These are phyloP conservation scores for Hypomecis punctinalis DNA, from an alignment of 2,888 invertebrate species.

Conservation along the genomic window DNA sequence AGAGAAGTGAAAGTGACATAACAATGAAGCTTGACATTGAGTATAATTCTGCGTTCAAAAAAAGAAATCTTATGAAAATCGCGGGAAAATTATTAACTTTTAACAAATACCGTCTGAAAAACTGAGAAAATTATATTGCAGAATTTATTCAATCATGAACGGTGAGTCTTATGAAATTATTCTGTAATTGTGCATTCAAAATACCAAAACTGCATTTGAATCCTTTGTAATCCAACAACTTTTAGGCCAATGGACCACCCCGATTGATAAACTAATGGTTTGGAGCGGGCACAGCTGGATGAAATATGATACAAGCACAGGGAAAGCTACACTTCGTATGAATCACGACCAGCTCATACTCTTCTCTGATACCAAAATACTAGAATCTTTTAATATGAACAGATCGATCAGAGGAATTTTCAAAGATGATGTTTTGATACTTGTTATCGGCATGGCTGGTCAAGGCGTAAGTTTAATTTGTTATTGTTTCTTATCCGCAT, in stretches of 20 bases:
- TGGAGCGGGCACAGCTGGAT: slow-evolving; percentile 65
- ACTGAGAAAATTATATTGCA: not conserved
- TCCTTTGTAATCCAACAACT: not conserved
- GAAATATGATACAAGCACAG: slow-evolving; percentile 53
- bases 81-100: not conserved
- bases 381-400: slow-evolving; percentile 68
- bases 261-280: slow-evolving; percentile 67
- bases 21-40: no score
- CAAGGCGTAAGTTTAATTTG: slow-evolving; percentile 62
- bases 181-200: no score
- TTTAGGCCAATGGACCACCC: slow-evolving; percentile 50
- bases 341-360: slow-evolving; percentile 68
- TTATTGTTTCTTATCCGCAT: no score
- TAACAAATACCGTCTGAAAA: not conserved
- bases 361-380: slow-evolving; percentile 56
- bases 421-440: slow-evolving; percentile 67
- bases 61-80: not conserved
- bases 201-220: not conserved
- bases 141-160: no score
- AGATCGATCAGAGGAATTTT: slow-evolving; percentile 70
- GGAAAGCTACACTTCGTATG: slow-evolving; percentile 53
- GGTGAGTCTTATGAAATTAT: no score
- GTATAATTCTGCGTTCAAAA: not conserved
- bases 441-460: slow-evolving; percentile 53
- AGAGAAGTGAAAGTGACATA: no score